These are phyloP conservation scores for Polydesmus complanatus DNA, from an alignment of 2,888 invertebrate species.

Conservation along the genomic window DNA sequence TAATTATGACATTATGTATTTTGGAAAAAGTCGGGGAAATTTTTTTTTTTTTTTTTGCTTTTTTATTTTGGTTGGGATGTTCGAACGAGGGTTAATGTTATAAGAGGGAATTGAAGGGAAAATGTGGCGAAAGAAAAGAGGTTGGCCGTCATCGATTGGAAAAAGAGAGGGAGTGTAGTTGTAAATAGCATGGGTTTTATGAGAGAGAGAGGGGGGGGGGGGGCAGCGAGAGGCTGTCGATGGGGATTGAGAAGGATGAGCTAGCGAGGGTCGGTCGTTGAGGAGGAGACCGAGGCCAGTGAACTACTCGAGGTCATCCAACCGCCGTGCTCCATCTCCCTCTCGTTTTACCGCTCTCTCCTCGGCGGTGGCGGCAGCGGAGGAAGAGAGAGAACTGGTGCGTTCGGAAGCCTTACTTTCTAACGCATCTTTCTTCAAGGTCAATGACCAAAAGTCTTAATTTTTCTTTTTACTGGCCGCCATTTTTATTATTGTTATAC, in stretches of 20 bases:
- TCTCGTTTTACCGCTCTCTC: background rate
- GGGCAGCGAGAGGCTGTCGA: too few species aligned
- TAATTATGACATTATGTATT: too few species aligned
- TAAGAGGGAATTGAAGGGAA: too few species aligned
- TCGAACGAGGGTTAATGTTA: background rate
- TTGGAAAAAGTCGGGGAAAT: too few species aligned
- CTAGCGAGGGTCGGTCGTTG: background rate
- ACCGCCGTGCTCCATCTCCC: background rate
- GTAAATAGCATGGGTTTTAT: background rate
- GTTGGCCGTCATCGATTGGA: too few species aligned
- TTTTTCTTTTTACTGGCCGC: conserved; percentile 3
- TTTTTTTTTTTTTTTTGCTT: conserved; percentile 6
- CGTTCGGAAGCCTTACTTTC: background rate
- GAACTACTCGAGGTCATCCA: background rate
- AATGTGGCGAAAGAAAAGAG: too few species aligned
- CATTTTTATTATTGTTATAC: too few species aligned
- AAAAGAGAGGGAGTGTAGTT: background rate
- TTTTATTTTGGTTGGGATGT: background rate
- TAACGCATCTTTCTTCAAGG: conserved; percentile 9
- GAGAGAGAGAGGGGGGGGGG: too few species aligned
- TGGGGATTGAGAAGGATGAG: background rate
- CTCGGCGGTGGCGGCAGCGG: background rate
- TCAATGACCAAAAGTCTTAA: conserved; percentile 13
- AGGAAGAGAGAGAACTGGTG: background rate
- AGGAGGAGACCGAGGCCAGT: background rate